Evolutionary conservation across 2,888 invertebrate species (phyloP), one percentile per base, ranked within the genome.

Genomic region (Drosophila limbata): DNA sequence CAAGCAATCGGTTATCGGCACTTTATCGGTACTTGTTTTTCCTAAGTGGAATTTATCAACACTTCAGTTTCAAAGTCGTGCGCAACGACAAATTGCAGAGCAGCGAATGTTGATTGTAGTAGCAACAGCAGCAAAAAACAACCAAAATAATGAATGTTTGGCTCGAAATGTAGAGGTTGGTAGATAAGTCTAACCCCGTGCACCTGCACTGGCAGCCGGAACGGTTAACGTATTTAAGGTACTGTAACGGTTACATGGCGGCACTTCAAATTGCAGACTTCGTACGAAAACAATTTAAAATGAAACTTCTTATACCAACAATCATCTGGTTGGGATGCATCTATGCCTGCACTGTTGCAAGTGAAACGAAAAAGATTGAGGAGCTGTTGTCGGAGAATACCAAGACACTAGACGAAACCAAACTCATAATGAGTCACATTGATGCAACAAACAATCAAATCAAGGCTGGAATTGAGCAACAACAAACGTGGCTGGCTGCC

Each of bases 161-260:
- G 42, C 37, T 15, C 25, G 31, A 31, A 28, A 21, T 19, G 33
- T 52, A 48, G 39, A 63, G 6, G 9, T 6, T 50, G 9, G 11
- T 6, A 63, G 86, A 83, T 75, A 60, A 39, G 11, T 56, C 19
- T 40, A 69, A 31, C 31, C 75, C 87, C 75, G 79, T 84, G 75
- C 69, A n/a, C n/a, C n/a, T 11, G 11, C 21, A 11, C 15, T 21
- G 51, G 28, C 48, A 17, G 9, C n/a, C n/a, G 37, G 17, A 31
- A 39, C 15, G 8, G 4, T 19, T 25, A 31, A 37, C 47, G 44
- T 87, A 82, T 76, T 75, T 84, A 87, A 87, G 42, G 31, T 33
- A n/a, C 25, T n/a, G 25, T 57, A 42, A 13, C 21, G 19, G 13
- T 15, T 8, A 28, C 13, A 28, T 6, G n/a, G 28, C 64, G 44